Evolutionary conservation across 2,888 invertebrate genomes (phyloP).

Genomic region (Drosophila hamatofila): DNA sequence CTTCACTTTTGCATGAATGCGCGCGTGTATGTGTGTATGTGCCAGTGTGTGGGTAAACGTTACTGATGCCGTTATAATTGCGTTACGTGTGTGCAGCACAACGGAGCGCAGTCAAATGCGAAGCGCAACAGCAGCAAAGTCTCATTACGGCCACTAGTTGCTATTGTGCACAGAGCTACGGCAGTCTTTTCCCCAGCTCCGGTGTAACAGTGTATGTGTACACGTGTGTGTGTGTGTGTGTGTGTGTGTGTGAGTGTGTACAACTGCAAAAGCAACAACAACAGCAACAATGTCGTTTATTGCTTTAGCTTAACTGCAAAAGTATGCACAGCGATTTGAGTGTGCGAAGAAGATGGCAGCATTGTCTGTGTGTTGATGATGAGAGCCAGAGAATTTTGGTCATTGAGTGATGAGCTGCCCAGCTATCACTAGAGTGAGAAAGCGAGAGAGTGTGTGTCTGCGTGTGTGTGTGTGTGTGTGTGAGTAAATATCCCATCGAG

Average conservation of each 20-base stretch:
- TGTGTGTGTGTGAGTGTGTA: conserved; percentile 29
- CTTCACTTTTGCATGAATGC: conserved; percentile 11
- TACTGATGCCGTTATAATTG: conserved; percentile 27
- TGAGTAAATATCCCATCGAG: conserved; percentile 59
- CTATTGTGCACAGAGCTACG: conserved; percentile 64
- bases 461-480: background rate
- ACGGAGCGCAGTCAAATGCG: conserved; percentile 47
- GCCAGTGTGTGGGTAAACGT: conserved; percentile 7
- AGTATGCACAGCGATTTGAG: conserved; percentile 42
- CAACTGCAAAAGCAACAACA: conserved; percentile 55
- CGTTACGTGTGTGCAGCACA: conserved; percentile 57
- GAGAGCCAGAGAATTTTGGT: conserved; percentile 17
- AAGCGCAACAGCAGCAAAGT: conserved; percentile 61
- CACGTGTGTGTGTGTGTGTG: background rate
- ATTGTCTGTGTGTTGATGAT: conserved; percentile 14
- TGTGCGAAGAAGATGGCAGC: conserved; percentile 55
- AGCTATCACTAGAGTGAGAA: conserved; percentile 6
- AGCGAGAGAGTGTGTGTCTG: background rate
- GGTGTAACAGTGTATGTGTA: conserved; percentile 4
- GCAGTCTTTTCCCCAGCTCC: conserved; percentile 27
- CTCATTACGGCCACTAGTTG: conserved; percentile 76
- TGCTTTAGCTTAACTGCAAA: conserved; percentile 47
- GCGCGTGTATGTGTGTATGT: conserved; percentile 9
- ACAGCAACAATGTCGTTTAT: conserved; percentile 44
- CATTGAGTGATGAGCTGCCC: conserved; percentile 15